A percentile compares a stretch with the other conserved stretches of the same genome.
phyloP scores from a whole-genome alignment of 2,888 invertebrate species.

The Autographa gamma region DNA sequence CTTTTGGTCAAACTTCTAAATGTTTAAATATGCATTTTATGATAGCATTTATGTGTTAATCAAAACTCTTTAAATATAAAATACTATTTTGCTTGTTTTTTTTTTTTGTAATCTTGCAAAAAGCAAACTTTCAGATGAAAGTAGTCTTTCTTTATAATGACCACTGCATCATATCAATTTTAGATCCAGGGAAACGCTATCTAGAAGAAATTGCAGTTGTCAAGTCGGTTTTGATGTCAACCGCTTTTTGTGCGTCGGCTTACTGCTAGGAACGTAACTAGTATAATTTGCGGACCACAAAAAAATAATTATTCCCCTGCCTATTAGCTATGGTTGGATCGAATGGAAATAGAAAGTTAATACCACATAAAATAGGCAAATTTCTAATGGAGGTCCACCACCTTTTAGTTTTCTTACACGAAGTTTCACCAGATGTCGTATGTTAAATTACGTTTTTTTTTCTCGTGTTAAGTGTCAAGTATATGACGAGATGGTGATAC shows the following conservation, averaged over 20 bases:
- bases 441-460: conserved; percentile 40
- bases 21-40: no score
- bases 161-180: conserved; percentile 5
- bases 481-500: conserved; percentile 23
- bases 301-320: conserved; percentile 53
- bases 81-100: no score
- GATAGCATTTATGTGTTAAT: no score
- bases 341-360: conserved; percentile 56
- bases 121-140: neutral
- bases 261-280: conserved; percentile 30
- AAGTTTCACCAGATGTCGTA: conserved; percentile 49
- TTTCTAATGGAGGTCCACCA: conserved; percentile 55
- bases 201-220: conserved; percentile 35
- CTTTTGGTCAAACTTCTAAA: no score
- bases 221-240: conserved; percentile 48
- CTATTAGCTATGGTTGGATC: conserved; percentile 46
- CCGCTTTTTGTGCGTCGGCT: conserved; percentile 44
- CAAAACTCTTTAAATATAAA: no score
- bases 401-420: conserved; percentile 49
- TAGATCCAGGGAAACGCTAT: conserved; percentile 20
- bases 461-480: conserved; percentile 18
- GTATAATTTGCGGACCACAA: conserved; percentile 47
- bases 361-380: conserved; percentile 46
- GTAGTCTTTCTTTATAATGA: conserved; percentile 7
- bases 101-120: neutral